A percentile compares a stretch with the other conserved stretches of the same genome.
These are phyloP conservation scores for Alectoris magna DNA, from an alignment of 2,797 vertebrate species.

Conservation along the genomic window DNA sequence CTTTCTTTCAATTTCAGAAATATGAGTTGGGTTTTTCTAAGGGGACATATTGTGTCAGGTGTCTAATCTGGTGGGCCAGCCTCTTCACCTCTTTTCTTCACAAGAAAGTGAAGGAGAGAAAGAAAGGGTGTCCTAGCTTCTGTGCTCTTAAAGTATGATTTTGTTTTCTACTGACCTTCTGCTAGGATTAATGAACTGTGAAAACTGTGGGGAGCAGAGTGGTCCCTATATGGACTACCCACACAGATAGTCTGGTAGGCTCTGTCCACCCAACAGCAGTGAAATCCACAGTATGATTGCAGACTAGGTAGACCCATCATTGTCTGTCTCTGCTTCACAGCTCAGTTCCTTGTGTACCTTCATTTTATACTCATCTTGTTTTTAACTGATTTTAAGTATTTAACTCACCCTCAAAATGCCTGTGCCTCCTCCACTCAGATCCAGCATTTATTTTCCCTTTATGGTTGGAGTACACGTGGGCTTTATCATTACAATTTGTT, in stretches of 20 bases:
- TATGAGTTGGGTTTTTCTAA: not conserved
- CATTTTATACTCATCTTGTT: not conserved
- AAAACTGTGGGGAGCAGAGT: not conserved
- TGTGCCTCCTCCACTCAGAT: not conserved
- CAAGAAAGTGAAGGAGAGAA: not conserved
- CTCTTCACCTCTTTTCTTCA: not conserved
- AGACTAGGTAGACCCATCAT: not conserved
- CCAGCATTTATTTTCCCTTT: slow-evolving; percentile 14
- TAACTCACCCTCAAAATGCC: not conserved
- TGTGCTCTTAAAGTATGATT: not conserved
- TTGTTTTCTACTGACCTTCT: not conserved
- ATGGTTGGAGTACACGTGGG: not conserved
- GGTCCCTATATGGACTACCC: too few relatives aligned
- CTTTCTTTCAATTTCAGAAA: not conserved
- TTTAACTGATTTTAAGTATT: slow-evolving; percentile 28
- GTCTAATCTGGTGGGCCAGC: not conserved
- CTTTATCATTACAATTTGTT: slow-evolving; percentile 28
- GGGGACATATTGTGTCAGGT: not conserved
- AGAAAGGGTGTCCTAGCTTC: not conserved
- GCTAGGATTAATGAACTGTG: not conserved
- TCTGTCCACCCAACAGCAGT: not conserved
- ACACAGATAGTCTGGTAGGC: not conserved
- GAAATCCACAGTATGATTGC: not conserved
- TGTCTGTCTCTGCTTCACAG: not conserved
- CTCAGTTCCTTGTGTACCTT: not conserved